phyloP scores from a whole-genome alignment of 2,888 invertebrate genomes.

The Cryptosula pallasiana region DNA sequence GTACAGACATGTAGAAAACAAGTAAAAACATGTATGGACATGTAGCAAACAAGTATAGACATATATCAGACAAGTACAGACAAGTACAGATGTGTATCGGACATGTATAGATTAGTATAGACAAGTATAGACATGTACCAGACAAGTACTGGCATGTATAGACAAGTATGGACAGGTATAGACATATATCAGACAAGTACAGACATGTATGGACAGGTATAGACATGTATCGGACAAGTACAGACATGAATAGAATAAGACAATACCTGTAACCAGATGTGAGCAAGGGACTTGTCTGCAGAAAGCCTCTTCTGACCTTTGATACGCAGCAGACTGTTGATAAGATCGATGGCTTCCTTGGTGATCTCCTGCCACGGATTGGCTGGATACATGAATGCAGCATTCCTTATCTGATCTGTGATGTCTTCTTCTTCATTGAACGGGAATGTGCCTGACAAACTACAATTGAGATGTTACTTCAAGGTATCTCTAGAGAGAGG shows the following conservation, averaged over 20 bases:
- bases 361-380: constrained; percentile 94
- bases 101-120: too few species aligned
- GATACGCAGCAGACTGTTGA: constrained; percentile 92
- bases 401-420: constrained; percentile 98
- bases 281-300: constrained; percentile 89
- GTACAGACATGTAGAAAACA: too few species aligned
- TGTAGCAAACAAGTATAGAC: too few species aligned
- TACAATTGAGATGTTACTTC: too few species aligned
- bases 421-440: constrained; percentile 99
- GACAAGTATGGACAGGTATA: too few species aligned
- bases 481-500: too few species aligned
- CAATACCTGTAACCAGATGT: constrained; percentile 87
- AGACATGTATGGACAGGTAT: too few species aligned
- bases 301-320: constrained; percentile 78
- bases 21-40: too few species aligned
- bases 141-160: not conserved
- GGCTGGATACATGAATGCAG: constrained; percentile 98
- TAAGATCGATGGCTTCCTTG: constrained; percentile 79
- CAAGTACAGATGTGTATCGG: too few species aligned
- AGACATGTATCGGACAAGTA: too few species aligned
- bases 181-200: not conserved
- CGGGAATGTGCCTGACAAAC: constrained; percentile 95
- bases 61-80: too few species aligned
- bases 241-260: not conserved
- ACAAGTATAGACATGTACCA: too few species aligned